Evolutionary conservation across 2,888 invertebrate species (phyloP).

Genomic region (Dorcus parallelipipedus): DNA sequence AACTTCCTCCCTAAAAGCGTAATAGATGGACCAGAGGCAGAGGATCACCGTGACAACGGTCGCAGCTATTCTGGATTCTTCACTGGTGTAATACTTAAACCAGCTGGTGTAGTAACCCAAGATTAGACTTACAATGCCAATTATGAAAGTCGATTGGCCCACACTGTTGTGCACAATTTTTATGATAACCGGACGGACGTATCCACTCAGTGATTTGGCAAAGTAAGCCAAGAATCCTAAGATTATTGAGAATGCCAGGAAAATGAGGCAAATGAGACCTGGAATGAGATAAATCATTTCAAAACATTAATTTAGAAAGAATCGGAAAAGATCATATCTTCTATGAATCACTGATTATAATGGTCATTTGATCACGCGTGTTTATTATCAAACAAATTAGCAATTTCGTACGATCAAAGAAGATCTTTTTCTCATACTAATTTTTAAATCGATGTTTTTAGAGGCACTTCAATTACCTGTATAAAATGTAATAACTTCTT

Average conservation of each 20-base stretch:
- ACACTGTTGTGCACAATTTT: constrained; percentile 40
- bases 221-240: constrained; percentile 34
- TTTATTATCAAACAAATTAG: too few relatives aligned
- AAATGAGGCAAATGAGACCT: constrained; percentile 39
- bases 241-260: constrained; percentile 32
- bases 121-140: constrained; percentile 39
- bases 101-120: constrained; percentile 38
- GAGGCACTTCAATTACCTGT: too few relatives aligned
- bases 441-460: too few relatives aligned
- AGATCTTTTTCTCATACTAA: too few relatives aligned
- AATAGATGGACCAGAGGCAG: constrained; percentile 36
- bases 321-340: background rate
- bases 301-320: background rate
- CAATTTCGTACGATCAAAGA: too few relatives aligned
- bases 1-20: constrained; percentile 32
- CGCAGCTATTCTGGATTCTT: constrained; percentile 33
- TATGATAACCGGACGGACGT: constrained; percentile 31
- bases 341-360: too few relatives aligned
- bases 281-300: constrained; percentile 17
- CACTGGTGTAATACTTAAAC: constrained; percentile 34
- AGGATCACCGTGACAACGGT: constrained; percentile 33
- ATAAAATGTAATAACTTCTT: too few relatives aligned
- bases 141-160: constrained; percentile 37
- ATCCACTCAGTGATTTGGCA: constrained; percentile 28
- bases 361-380: too few relatives aligned